Evolutionary conservation across 35 echinoderm and acorn worm species (phyloP), one percentile per base, ranked within the genome.

Genomic region (Apostichopus japonicus): DNA sequence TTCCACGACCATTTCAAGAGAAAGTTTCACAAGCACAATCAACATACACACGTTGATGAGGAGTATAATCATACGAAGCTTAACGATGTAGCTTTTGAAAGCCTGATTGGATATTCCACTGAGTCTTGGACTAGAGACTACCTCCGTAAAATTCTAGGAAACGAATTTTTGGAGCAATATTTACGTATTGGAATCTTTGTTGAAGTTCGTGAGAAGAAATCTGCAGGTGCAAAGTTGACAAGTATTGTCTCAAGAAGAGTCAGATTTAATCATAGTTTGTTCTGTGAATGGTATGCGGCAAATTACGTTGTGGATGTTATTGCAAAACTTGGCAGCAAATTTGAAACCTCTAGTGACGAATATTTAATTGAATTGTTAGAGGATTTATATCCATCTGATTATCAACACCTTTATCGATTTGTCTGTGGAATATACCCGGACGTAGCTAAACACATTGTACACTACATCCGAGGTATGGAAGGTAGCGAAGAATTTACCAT

Each of bases 341-440:
- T 61, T 8, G 57, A 61, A 2, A 61, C 7, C 13, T 8, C 7
- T 13, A 61, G 57, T 61, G 57, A 61, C 13, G 57, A 13, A 61
- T 61, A 61, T 61, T 61, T 61, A 61, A 61, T 13, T 61, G 71
- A 75, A 0, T 23, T 75, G 22, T 75, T 75, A 23, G 71, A 75
- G 22, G 71, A 75, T 23, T 75, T 75, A 75, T 75, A 57, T 58
- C 55, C 51, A 17, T 24, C 17, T 59, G 55, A 84, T 57, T 16
- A 84, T 10, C 81, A 57, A 16, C 22, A 84, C 21, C 2, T 84
- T 55, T 84, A 59, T 84, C 27, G 54, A n/a, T 84, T 84, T 84
- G 56, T 58, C 1, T 84, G 81, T 84, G 81, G 81, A 19, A 84
- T 84, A 54, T 22, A 84, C 56, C 16, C 54, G 0, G 81, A 57